Evolutionary conservation across 1,140 invertebrate genomes (phyloP).

Genomic region (Acromyrmex heyeri): DNA sequence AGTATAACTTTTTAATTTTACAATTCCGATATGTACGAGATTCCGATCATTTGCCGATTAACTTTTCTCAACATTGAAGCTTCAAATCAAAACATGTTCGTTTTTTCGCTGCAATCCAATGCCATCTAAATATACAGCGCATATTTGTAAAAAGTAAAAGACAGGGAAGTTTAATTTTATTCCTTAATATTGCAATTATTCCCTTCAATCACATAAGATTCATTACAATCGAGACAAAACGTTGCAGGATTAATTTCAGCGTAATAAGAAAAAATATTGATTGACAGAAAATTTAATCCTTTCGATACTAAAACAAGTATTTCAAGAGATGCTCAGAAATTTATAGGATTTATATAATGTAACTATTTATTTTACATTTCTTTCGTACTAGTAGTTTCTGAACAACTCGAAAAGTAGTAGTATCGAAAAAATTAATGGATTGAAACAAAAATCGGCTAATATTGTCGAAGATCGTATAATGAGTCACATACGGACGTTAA

Average conservation of each 20-base stretch:
- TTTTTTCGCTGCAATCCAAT: neutral
- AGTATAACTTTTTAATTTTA: neutral
- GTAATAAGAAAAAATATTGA: neutral
- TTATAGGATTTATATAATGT: neutral
- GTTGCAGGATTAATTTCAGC: neutral
- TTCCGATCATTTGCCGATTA: neutral
- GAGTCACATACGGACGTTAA: constrained; percentile 2
- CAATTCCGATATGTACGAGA: neutral
- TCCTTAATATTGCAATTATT: constrained; percentile 2
- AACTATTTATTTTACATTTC: neutral
- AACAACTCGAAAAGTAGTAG: neutral
- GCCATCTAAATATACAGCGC: constrained; percentile 1
- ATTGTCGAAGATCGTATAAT: neutral
- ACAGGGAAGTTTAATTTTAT: constrained; percentile 23
- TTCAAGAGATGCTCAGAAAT: neutral
- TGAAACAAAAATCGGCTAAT: neutral
- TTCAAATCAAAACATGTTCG: neutral
- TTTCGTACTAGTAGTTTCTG: neutral
- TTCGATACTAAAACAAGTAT: constrained; percentile 25
- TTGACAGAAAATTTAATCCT: neutral
- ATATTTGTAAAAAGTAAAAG: constrained; percentile 11
- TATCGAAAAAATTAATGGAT: constrained; percentile 29
- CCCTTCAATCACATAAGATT: neutral
- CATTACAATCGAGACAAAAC: neutral
- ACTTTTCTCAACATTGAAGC: neutral